phyloP scores from a whole-genome alignment of 35 echinoderm and acorn worm genomes.

The Ptychodera flava region DNA sequence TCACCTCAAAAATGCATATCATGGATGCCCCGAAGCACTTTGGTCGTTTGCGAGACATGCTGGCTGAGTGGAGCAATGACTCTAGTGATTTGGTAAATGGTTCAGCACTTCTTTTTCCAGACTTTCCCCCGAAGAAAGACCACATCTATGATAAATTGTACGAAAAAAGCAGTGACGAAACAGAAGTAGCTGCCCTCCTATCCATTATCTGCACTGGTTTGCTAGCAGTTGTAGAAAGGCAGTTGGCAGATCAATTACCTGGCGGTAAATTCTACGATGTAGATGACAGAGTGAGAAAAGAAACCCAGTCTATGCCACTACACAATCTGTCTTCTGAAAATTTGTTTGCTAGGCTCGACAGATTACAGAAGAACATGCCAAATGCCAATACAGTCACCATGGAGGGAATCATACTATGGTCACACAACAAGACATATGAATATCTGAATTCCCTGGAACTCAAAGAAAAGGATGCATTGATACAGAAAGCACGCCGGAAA shows the following conservation, averaged over 20 bases:
- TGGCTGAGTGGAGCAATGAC: conserved; percentile 20
- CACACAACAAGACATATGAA: conserved; percentile 36
- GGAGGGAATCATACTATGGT: conserved; percentile 46
- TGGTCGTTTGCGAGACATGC: conserved; percentile 26
- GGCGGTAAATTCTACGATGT: conserved; percentile 39
- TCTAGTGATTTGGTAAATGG: conserved; percentile 42
- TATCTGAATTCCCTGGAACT: conserved; percentile 35
- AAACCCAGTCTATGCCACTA: conserved; percentile 41
- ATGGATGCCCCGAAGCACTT: conserved; percentile 38
- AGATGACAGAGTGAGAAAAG: background rate
- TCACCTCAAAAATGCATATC: conserved; percentile 33
- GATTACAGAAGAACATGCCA: conserved; percentile 49
- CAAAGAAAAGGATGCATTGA: conserved; percentile 4
- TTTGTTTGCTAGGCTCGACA: conserved; percentile 47
- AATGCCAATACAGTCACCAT: conserved; percentile 56
- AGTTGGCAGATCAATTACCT: conserved; percentile 8
- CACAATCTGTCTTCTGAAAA: conserved; percentile 43
- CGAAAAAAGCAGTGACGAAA: background rate
- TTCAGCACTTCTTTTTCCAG: conserved; percentile 17
- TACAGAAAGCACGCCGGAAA: conserved; percentile 16
- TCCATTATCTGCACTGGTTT: background rate
- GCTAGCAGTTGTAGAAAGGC: background rate
- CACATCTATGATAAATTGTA: conserved; percentile 38
- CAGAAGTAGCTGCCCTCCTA: background rate
- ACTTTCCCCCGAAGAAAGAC: conserved; percentile 33